Evolutionary conservation across 2,888 invertebrate species (phyloP), one percentile per base, ranked within the genome.

Genomic region (Cryptus armator): DNA sequence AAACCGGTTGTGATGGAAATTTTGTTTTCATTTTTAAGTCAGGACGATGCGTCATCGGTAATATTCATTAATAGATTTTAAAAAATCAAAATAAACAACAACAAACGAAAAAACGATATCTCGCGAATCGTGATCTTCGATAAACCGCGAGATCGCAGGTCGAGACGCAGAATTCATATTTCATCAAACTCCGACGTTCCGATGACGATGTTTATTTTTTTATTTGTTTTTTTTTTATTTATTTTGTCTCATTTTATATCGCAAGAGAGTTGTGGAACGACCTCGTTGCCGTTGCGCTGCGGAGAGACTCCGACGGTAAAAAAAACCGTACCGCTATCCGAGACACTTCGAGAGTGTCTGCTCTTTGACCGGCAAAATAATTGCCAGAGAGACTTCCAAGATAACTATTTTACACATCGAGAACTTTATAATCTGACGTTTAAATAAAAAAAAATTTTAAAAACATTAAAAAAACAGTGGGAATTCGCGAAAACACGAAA

Each of bases 291-390:
- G 53, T 44, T 67, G 19, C 19, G 24, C 29, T 29, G 19, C 67
- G 29, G 51, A 51, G 51, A 66, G 37, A 67, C 43, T 0, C 51
- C 16, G 66, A 76, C 64, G 9, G 44, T n/a, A 16, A 43, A 19
- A 76, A 76, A 76, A 76, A 76, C 66, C 51, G 64, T 64, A 66
- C 76, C 66, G 66, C 76, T 76, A 66, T 24, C 64, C 51, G 66
- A 76, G 51, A 66, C 66, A 75, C 48, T 64, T 64, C 64, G 37
- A 75, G 37, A 53, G 32, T 24, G 29, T 32, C 16, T 76, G 76
- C 64, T 76, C 76, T 76, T 76, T 66, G 76, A 76, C 76, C 76
- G 51, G 19, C 48, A 12, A 64, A 66, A 53, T 66, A 66, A 76
- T 53, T 37, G 19, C 37, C 48, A n/a, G 43, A 32, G 48, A 37